Conservation (phyloP, 1,140 invertebrate genomes). For the Steinernema khuongi region DNA sequence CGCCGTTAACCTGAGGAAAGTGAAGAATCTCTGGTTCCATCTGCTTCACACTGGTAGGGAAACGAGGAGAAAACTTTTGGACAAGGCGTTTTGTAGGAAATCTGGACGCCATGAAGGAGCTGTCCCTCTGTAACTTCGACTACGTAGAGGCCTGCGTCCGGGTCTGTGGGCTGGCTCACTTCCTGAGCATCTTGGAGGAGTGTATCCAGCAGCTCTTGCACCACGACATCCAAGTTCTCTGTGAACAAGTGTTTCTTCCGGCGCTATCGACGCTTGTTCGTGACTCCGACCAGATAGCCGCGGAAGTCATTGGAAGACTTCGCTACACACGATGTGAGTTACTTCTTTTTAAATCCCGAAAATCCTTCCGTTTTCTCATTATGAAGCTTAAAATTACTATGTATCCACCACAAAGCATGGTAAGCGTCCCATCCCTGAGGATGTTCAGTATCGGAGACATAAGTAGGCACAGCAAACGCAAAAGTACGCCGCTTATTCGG, state of each 20-base stretch:
- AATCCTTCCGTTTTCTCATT: conserved; percentile 17
- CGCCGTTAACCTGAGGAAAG: conserved; percentile 40
- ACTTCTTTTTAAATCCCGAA: neutral
- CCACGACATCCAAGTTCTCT: conserved; percentile 56
- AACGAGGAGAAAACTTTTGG: conserved; percentile 15
- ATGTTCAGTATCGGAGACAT: conserved; percentile 21
- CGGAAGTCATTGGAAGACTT: conserved; percentile 56
- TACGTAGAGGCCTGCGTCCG: conserved; percentile 52
- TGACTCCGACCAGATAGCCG: conserved; percentile 53
- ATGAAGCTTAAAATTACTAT: no score
- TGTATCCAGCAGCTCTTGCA: conserved; percentile 53
- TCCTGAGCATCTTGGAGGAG: conserved; percentile 56
- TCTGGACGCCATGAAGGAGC: conserved; percentile 49
- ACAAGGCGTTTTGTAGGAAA: conserved; percentile 43
- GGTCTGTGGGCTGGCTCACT: conserved; percentile 46
- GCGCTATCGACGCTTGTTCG: conserved; percentile 46
- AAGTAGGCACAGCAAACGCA: conserved; percentile 12
- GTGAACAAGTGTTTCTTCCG: conserved; percentile 54
- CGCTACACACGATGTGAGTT: conserved; percentile 48
- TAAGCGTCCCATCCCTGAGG: no score
- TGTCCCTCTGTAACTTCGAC: conserved; percentile 52
- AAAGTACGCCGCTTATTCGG: no score
- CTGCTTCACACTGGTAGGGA: conserved; percentile 48
- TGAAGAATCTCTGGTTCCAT: conserved; percentile 55
- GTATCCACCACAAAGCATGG: no score